phyloP scores from a whole-genome alignment of 1,140 invertebrate genomes.

The Lordiphosa clarofinis region DNA sequence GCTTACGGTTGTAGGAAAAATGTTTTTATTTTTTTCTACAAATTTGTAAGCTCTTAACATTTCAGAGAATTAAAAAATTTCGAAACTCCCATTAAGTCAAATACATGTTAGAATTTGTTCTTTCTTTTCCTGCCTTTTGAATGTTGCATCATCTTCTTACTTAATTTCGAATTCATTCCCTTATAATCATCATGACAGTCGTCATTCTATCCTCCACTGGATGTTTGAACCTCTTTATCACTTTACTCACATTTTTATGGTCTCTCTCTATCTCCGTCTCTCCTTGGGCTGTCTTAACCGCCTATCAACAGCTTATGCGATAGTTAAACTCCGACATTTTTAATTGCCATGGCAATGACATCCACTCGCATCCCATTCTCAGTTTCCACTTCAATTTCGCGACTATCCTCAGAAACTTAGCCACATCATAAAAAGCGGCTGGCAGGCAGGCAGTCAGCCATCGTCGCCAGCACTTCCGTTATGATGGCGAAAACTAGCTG shows the following conservation, averaged over 20 bases:
- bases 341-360: conserved; percentile 68
- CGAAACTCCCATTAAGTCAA: too few relatives aligned
- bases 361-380: conserved; percentile 14
- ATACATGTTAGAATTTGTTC: too few relatives aligned
- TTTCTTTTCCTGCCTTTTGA: too few relatives aligned
- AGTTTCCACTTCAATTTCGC: conserved; percentile 4
- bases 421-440: conserved; percentile 58
- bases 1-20: too few relatives aligned
- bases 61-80: too few relatives aligned
- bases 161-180: too few relatives aligned
- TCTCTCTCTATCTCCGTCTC: conserved; percentile 12
- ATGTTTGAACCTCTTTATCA: too few relatives aligned
- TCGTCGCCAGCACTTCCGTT: conserved; percentile 52
- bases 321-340: conserved; percentile 62
- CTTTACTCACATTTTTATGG: conserved; percentile 24
- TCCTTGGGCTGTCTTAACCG: conserved; percentile 34
- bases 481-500: conserved; percentile 37
- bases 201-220: too few relatives aligned
- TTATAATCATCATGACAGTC: too few relatives aligned
- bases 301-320: conserved; percentile 58
- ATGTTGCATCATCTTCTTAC: too few relatives aligned
- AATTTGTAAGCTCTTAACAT: too few relatives aligned
- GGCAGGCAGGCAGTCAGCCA: conserved; percentile 18
- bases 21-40: too few relatives aligned
- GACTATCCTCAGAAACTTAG: conserved; percentile 61